Base-by-base conservation (phyloP, 2,113 vertebrate genomes). In the Semicossyphus pulcher region DNA sequence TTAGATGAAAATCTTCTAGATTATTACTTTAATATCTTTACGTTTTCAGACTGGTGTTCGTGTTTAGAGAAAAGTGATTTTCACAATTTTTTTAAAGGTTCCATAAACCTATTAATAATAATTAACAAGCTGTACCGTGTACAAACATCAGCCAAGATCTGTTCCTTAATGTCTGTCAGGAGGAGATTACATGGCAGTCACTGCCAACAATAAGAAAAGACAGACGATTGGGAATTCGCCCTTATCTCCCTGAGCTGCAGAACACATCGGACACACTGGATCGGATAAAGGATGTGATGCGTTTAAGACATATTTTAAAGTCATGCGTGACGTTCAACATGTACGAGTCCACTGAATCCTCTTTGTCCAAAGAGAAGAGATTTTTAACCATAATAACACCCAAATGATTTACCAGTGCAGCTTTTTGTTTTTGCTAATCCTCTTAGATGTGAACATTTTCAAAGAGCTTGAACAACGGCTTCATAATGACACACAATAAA, bases 381-480 rank as follows among this genome's bases (percentile, higher is more conserved):
- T 63, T 74, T 71, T 34, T 7, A n/a, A 68, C 37, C 26, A 37
- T 3, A 2, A 49, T 62, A 28, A 28, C 65, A 44, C 47, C 51
- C 41, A 12, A 34, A 72, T 28, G 18, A 44, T 78, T 59, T 36
- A 10, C 21, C 28, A 54, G 53, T 28, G 8, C 51, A 48, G 54
- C 26, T 72, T 25, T 77, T 81, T 76, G 41, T 75, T 84, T 73
- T 57, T 32, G 44, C 71, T 78, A 84, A 87, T 86, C 83, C 72
- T 54, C 82, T 83, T 66, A 39, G 69, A 59, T 53, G 53, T 18
- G 31, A 58, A 47, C 28, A 58, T 69, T 39, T 14, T 59, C 32
- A 2, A 28, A 42, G 44, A 66, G 73, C 47, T 60, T 10, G 26
- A 73, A 31, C 12, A 31, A 39, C 18, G 28, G 31, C 59, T 29